Base-by-base conservation (phyloP, 2,113 vertebrate species). In the Engystomops pustulosus region DNA sequence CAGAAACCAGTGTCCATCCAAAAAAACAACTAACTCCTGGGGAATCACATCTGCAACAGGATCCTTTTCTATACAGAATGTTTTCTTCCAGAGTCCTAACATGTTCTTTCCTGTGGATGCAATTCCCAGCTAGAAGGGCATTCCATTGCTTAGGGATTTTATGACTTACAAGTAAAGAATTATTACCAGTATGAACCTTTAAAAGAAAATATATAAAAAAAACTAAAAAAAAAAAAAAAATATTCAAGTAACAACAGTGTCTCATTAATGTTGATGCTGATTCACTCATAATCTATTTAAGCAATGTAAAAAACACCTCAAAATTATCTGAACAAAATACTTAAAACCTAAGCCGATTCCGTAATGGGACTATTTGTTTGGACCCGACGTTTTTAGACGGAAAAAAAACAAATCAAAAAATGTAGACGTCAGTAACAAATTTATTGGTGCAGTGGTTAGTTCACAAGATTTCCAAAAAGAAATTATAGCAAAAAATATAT, bases 41-140 rank as follows among this genome's bases (percentile, higher is more conserved):
- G 83, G 75, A 71, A 85, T 79, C 44, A 70, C 38, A 78, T 78
- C 49, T 85, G 83, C 75, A 85, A 85, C 51, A 79, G 47, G 74
- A 85, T 85, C 83, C 83, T 38, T 53, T 27, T 79, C 34, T 79
- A 34, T 2, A 36, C 36, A 85, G 62, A 79, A 84, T 84, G 72
- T 84, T 79, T 79, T 85, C 83, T 85, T 47, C 83, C 74, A 85
- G 23, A 79, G 65, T 85, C 83, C 45, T 85, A 85, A 85, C 83
- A 85, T 85, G 83, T 85, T 79, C 75, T 53, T 85, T 85, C 83
- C 83, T 85, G 83, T 84, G 82, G 82, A 84, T 84, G 82, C 75
- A 79, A 85, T 85, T 85, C 83, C 83, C 74, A 85, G 83, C 83
- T 85, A 85, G 83, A 85, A 85, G 83, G 83, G 83, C 74, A 85